Evolutionary conservation across 2,888 invertebrate species (phyloP).

Genomic region (Lordiphosa andalusiaca): DNA sequence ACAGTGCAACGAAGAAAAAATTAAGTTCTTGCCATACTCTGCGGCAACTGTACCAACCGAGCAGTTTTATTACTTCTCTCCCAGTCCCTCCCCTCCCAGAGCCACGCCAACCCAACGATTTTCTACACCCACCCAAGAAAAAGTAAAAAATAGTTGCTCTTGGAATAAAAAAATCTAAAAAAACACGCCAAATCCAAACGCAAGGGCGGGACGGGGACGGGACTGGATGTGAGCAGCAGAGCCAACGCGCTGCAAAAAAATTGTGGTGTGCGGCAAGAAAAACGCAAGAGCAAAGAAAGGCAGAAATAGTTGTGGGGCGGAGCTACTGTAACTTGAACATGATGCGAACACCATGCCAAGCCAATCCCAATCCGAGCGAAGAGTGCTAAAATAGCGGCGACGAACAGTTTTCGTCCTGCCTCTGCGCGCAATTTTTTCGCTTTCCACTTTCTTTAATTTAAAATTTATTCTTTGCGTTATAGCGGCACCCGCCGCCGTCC

Average conservation of each 20-base stretch:
- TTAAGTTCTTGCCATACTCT: not conserved
- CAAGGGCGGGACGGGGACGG: conserved; percentile 28
- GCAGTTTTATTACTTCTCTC: too few species aligned
- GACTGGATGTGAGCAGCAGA: conserved; percentile 17
- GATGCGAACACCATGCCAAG: conserved; percentile 35
- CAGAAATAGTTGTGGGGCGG: conserved; percentile 54
- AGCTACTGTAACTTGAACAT: conserved; percentile 39
- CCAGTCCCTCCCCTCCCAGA: too few species aligned
- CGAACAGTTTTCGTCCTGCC: conserved; percentile 5
- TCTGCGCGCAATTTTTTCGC: conserved; percentile 29
- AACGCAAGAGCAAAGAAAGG: conserved; percentile 44
- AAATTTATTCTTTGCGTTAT: conserved; percentile 10
- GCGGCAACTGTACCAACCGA: conserved; percentile 11
- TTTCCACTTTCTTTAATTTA: conserved; percentile 34
- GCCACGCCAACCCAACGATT: too few species aligned
- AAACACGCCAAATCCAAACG: conserved; percentile 39
- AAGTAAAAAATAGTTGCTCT: conserved; percentile 6
- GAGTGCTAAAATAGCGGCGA: not conserved
- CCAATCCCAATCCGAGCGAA: conserved; percentile 53
- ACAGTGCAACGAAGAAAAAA: too few species aligned
- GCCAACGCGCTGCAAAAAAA: conserved; percentile 49
- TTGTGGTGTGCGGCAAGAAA: conserved; percentile 43
- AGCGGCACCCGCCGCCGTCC: conserved; percentile 6
- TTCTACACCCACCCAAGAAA: conserved; percentile 1
- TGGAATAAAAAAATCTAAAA: conserved; percentile 5